Conservation (phyloP, 1,140 invertebrate genomes). For the Hydropsyche tenuis region DNA sequence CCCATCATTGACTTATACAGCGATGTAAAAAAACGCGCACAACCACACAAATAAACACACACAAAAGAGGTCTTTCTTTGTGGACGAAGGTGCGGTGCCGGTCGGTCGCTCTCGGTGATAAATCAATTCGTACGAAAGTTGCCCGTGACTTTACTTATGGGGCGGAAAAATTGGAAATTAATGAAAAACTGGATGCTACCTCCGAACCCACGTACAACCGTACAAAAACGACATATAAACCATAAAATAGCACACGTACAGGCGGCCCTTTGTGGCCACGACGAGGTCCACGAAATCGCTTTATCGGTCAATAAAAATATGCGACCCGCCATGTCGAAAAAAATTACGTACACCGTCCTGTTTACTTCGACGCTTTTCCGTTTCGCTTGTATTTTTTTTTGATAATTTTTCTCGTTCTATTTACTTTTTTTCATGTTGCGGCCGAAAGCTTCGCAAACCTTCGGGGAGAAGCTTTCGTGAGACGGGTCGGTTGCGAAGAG, state of each 20-base stretch:
- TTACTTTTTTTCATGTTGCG: background rate
- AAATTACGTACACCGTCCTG: background rate
- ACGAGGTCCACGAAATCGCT: constrained; percentile 11
- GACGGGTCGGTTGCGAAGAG: no score
- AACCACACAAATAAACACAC: no score
- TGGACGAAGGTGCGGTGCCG: constrained; percentile 12
- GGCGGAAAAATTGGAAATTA: constrained; percentile 51
- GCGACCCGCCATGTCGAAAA: constrained; percentile 9
- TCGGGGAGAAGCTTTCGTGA: background rate
- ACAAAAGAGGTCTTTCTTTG: constrained; percentile 3
- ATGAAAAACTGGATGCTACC: constrained; percentile 47
- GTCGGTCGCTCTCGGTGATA: constrained; percentile 39
- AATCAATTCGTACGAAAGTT: constrained; percentile 48
- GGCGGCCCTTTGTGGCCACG: constrained; percentile 24
- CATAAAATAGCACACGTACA: no score
- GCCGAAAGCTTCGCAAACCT: background rate
- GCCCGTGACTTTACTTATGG: constrained; percentile 50
- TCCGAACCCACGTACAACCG: no score
- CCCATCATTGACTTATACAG: no score
- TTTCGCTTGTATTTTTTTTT: background rate
- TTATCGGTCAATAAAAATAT: constrained; percentile 41
- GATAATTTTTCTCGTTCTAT: background rate
- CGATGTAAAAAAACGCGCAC: no score
- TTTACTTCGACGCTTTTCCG: constrained; percentile 10
- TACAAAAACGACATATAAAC: background rate